Percentiles rank a stretch among this genome's conserved stretches.
Conservation (phyloP, 2,888 invertebrate species). For the Schizotus pectinicornis region DNA sequence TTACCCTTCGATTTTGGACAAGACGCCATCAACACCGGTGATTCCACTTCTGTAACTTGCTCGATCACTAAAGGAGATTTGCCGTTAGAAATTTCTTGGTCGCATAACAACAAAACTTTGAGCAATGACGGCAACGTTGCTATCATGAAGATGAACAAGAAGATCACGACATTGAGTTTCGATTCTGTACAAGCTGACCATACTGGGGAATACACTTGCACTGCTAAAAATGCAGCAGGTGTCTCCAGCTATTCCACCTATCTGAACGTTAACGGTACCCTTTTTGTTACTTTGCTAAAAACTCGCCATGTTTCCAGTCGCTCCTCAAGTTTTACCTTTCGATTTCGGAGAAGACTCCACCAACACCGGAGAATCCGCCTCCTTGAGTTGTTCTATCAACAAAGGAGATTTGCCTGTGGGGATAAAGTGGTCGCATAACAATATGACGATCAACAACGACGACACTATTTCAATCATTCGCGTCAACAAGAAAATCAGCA, state of each 20-base stretch:
- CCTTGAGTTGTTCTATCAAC: slow-evolving; percentile 69
- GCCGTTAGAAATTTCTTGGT: background rate
- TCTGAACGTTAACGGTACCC: slow-evolving; percentile 71
- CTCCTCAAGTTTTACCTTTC: slow-evolving; percentile 70
- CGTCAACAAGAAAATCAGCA: slow-evolving; percentile 60
- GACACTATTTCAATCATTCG: slow-evolving; percentile 52
- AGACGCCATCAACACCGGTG: slow-evolving; percentile 72
- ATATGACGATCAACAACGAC: slow-evolving; percentile 49
- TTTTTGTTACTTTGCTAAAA: slow-evolving; percentile 13
- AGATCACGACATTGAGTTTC: slow-evolving; percentile 66
- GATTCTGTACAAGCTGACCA: slow-evolving; percentile 66
- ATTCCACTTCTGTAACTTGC: slow-evolving; percentile 67
- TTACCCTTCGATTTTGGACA: slow-evolving; percentile 57
- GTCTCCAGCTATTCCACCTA: slow-evolving; percentile 65
- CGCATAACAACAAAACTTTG: slow-evolving; percentile 3
- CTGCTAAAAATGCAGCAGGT: slow-evolving; percentile 69
- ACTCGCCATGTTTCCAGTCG: slow-evolving; percentile 27
- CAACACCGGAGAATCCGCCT: slow-evolving; percentile 73
- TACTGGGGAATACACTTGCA: slow-evolving; percentile 68
- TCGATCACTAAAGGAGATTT: background rate
- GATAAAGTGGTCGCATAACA: slow-evolving; percentile 67
- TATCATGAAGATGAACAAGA: slow-evolving; percentile 45
- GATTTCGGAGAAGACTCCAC: slow-evolving; percentile 76
- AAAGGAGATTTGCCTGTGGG: slow-evolving; percentile 73
- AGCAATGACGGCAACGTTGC: slow-evolving; percentile 8